Conservation (phyloP, 1,140 invertebrate genomes). For the Rhysida immarginata region DNA sequence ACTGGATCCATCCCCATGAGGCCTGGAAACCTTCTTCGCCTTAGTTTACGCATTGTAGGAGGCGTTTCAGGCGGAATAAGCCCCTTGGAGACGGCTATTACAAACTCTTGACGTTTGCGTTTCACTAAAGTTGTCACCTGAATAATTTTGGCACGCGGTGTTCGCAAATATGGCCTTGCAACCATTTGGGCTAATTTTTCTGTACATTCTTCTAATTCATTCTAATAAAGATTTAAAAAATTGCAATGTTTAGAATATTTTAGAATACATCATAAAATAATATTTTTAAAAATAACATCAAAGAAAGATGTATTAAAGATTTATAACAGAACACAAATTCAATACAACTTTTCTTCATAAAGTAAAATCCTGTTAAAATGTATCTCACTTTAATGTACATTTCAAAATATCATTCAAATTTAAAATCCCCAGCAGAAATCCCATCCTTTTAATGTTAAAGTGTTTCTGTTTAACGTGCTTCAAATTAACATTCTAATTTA, state of each 20-base stretch:
- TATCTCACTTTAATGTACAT: no score
- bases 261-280: background rate
- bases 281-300: conserved; percentile 1
- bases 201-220: conserved; percentile 48
- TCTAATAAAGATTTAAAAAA: conserved; percentile 31
- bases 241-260: background rate
- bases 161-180: conserved; percentile 44
- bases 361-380: no score
- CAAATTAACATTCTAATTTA: no score
- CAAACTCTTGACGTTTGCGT: conserved; percentile 46
- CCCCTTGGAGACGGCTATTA: conserved; percentile 46
- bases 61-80: conserved; percentile 49
- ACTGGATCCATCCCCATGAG: conserved; percentile 26
- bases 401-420: no score
- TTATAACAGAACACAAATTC: no score
- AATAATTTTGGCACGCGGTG: conserved; percentile 43
- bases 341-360: no score
- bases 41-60: conserved; percentile 33
- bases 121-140: conserved; percentile 41
- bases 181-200: conserved; percentile 50
- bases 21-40: conserved; percentile 28
- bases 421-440: no score
- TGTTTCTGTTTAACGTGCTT: no score
- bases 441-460: no score
- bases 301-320: background rate